phyloP scores from a whole-genome alignment of 2,888 invertebrate species.

The Dexiosoma caninum region DNA sequence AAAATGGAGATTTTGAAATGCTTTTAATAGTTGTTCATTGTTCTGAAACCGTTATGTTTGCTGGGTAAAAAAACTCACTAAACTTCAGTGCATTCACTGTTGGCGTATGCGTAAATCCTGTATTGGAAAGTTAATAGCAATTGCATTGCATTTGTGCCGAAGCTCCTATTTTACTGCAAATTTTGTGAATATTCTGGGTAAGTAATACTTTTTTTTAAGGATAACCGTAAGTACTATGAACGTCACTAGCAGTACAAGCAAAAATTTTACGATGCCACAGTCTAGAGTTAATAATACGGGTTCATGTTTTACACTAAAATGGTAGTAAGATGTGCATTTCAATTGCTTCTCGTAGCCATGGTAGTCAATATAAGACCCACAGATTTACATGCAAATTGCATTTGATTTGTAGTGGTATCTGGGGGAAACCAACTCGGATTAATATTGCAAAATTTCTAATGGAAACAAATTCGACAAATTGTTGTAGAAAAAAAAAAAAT shows the following conservation, averaged over 20 bases:
- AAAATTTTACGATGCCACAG: constrained; percentile 48
- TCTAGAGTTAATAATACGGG: constrained; percentile 37
- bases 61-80: no score
- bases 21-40: no score
- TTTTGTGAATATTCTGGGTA: constrained; percentile 14
- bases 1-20: no score
- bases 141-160: constrained; percentile 2
- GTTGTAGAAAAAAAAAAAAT: no score
- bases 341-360: not conserved
- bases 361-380: not conserved
- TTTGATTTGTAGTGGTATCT: constrained; percentile 5
- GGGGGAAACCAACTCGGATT: no score
- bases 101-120: not conserved
- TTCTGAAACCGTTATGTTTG: not conserved
- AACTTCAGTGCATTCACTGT: no score
- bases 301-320: constrained; percentile 10
- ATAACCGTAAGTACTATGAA: constrained; percentile 18
- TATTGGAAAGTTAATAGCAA: constrained; percentile 37
- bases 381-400: constrained; percentile 27
- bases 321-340: not conserved
- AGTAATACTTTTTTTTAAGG: constrained; percentile 9
- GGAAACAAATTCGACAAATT: no score
- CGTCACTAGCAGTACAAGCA: not conserved
- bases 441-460: no score
- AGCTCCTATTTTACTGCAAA: constrained; percentile 3